These are phyloP conservation scores for Chrysolina oricalcia DNA, from an alignment of 2,888 invertebrate genomes.

Conservation along the genomic window DNA sequence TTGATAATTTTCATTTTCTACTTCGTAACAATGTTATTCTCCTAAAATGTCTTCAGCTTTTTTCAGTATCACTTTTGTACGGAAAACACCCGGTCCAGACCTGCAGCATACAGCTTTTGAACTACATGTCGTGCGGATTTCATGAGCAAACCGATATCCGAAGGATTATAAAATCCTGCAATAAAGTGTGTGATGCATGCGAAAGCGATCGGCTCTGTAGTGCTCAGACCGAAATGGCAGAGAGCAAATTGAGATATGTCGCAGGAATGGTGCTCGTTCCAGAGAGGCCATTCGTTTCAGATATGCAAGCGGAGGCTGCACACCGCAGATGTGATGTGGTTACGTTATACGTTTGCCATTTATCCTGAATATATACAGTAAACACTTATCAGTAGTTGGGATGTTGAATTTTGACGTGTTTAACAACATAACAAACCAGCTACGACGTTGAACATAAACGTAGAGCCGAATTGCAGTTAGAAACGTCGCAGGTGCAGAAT, in stretches of 20 bases:
- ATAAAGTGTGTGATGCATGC: not conserved
- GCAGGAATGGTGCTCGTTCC: not conserved
- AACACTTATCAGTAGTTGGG: constrained; percentile 7
- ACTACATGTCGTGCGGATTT: not conserved
- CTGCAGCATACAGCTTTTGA: not conserved
- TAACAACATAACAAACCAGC: constrained; percentile 15
- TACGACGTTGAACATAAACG: not conserved
- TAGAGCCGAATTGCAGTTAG: constrained; percentile 7
- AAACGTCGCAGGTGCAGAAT: constrained; percentile 13
- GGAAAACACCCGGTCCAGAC: not conserved
- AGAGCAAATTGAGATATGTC: constrained; percentile 28
- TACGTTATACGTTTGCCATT: constrained; percentile 11
- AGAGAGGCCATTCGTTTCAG: constrained; percentile 15
- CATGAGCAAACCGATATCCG: constrained; percentile 4
- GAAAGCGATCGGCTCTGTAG: not conserved
- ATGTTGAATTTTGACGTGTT: constrained; percentile 18
- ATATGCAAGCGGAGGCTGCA: not conserved
- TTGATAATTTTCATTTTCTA: too few relatives aligned
- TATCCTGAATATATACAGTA: constrained; percentile 8
- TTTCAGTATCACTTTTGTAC: too few relatives aligned
- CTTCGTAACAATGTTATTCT: too few relatives aligned
- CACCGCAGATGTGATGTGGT: not conserved
- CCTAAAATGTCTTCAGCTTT: too few relatives aligned
- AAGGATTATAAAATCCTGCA: constrained; percentile 4
- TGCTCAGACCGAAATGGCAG: not conserved